These are phyloP conservation scores for Listrodromus nycthemerus DNA, from an alignment of 2,888 invertebrate species.

Conservation along the genomic window DNA sequence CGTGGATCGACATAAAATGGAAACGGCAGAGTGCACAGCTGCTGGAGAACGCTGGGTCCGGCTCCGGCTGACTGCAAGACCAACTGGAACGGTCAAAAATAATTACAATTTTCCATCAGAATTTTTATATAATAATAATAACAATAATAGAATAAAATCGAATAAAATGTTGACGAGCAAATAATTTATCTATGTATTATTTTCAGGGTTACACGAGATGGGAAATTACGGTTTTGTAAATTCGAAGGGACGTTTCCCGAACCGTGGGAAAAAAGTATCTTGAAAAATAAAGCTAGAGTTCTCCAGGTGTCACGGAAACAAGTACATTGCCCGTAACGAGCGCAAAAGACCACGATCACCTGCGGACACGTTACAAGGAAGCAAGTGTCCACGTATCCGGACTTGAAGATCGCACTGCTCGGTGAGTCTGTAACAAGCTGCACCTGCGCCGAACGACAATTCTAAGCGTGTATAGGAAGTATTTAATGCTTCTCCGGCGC, in stretches of 20 bases:
- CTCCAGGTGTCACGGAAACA: conserved; percentile 77
- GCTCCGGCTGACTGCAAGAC: conserved; percentile 90
- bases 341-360: conserved; percentile 71
- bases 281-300: conserved; percentile 16
- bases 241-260: neutral
- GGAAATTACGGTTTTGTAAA: neutral
- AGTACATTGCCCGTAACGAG: conserved; percentile 61
- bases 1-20: conserved; percentile 92
- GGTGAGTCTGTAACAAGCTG: neutral
- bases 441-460: conserved; percentile 59
- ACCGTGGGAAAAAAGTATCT: conserved; percentile 47
- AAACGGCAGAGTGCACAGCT: conserved; percentile 93
- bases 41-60: conserved; percentile 92
- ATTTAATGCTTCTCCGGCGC: conserved; percentile 12
- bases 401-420: conserved; percentile 1
- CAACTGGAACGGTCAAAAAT: conserved; percentile 85
- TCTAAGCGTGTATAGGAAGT: conserved; percentile 16
- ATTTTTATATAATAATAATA: neutral
- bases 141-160: neutral
- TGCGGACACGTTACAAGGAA: conserved; percentile 68
- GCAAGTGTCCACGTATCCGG: conserved; percentile 30
- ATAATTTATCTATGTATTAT: neutral
- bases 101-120: neutral
- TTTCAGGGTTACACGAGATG: neutral
- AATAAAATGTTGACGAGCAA: neutral